phyloP scores from a whole-genome alignment of 2,797 vertebrate genomes.

The Phataginus tetradactyla region DNA sequence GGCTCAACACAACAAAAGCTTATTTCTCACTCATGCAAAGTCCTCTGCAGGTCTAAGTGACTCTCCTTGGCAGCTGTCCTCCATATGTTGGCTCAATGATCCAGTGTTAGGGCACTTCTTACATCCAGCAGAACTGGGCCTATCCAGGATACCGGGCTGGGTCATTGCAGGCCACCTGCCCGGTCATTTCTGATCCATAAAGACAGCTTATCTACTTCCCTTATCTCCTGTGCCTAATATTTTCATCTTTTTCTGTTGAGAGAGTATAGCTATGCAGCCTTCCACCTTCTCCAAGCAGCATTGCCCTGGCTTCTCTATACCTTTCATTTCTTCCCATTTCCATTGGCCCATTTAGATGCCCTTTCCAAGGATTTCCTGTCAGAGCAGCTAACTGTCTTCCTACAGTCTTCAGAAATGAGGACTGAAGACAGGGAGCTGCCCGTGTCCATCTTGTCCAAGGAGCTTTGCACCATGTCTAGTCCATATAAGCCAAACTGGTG shows the following conservation, averaged over 20 bases:
- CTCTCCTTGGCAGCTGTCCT: not conserved
- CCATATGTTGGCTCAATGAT: not conserved
- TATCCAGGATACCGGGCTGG: not conserved
- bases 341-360: not conserved
- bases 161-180: not conserved
- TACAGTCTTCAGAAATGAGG: constrained; percentile 26
- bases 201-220: not conserved
- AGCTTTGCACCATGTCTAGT: not conserved
- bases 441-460: not conserved
- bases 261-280: too few relatives aligned
- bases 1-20: not conserved
- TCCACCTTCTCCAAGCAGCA: not conserved
- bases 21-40: not conserved
- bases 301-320: too few relatives aligned
- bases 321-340: not conserved
- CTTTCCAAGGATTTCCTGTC: not conserved
- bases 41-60: not conserved
- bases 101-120: not conserved
- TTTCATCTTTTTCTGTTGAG: not conserved
- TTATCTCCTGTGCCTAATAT: not conserved
- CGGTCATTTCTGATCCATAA: not conserved
- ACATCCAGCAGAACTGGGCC: not conserved
- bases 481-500: constrained; percentile 21
- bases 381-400: constrained; percentile 23
- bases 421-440: not conserved